Evolutionary conservation across 1,140 invertebrate species (phyloP).

Genomic region (Drosophila teissieri): DNA sequence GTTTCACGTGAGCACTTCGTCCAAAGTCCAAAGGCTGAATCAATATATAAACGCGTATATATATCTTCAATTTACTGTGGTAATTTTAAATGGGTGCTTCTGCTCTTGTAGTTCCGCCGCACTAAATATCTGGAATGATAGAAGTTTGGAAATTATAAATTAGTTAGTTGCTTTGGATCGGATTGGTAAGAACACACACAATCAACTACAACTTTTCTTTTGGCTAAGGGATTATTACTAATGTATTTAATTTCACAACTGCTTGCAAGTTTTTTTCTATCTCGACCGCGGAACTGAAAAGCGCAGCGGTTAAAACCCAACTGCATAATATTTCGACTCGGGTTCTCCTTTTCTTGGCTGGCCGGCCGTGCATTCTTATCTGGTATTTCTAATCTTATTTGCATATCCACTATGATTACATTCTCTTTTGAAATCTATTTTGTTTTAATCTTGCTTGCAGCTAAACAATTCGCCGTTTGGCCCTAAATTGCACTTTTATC

Average conservation of each 20-base stretch:
- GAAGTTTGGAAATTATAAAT: background rate
- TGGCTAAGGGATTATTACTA: too few relatives aligned
- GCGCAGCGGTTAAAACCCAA: background rate
- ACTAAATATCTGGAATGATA: slow-evolving; percentile 31
- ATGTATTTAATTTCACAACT: background rate
- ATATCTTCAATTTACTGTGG: slow-evolving; percentile 9
- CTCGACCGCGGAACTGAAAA: background rate
- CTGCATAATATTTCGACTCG: background rate
- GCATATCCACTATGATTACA: too few relatives aligned
- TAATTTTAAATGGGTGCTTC: background rate
- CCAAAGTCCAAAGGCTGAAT: slow-evolving; percentile 7
- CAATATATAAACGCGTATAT: slow-evolving; percentile 14
- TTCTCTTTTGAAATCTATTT: too few relatives aligned
- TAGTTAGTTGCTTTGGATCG: background rate
- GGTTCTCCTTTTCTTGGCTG: background rate
- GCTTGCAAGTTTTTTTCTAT: too few relatives aligned
- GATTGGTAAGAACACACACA: background rate
- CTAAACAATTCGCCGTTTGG: too few relatives aligned
- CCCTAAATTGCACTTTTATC: background rate
- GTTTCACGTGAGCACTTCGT: slow-evolving; percentile 1
- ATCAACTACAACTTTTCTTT: too few relatives aligned
- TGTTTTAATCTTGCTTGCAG: too few relatives aligned
- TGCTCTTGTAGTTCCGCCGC: background rate
- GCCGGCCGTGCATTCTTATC: background rate
- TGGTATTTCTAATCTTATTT: background rate